Conservation (phyloP, 1,140 invertebrate genomes). For the Metaphire vulgaris region DNA sequence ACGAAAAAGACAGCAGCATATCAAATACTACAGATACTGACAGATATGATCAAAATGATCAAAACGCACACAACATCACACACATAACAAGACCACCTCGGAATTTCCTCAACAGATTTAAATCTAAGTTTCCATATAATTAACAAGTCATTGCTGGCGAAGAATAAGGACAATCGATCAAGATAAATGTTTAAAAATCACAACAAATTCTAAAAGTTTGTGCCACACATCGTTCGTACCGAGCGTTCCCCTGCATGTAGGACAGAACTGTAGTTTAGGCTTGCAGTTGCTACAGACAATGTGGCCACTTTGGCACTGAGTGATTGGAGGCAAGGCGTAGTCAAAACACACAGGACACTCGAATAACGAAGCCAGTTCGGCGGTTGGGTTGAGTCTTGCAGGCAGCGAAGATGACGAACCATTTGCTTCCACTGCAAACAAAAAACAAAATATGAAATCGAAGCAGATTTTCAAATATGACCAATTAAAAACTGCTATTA, state of each 20-base stretch:
- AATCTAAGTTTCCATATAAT: not conserved
- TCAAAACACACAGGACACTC: conserved; percentile 99
- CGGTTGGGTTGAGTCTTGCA: not conserved
- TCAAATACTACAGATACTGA: not conserved
- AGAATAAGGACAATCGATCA: not conserved
- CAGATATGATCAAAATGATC: not conserved
- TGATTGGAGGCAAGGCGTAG: conserved; percentile 86
- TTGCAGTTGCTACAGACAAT: conserved; percentile 86
- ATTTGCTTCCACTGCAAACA: not conserved
- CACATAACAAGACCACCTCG: not conserved
- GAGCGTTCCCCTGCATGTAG: conserved; percentile 90
- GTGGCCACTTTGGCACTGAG: conserved; percentile 70
- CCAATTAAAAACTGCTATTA: not conserved
- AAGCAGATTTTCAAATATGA: not conserved
- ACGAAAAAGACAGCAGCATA: conserved; percentile 23
- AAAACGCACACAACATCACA: not conserved
- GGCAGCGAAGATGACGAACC: not conserved
- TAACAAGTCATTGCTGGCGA: not conserved
- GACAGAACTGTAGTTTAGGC: conserved; percentile 91
- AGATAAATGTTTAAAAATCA: not conserved
- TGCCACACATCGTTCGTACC: conserved; percentile 51
- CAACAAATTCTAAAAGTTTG: not conserved
- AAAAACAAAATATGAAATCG: not conserved
- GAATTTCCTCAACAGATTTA: too few species aligned
- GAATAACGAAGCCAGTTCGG: conserved; percentile 84